Evolutionary conservation across 2,113 vertebrate genomes (phyloP).

Genomic region (Camarhynchus parvulus): DNA sequence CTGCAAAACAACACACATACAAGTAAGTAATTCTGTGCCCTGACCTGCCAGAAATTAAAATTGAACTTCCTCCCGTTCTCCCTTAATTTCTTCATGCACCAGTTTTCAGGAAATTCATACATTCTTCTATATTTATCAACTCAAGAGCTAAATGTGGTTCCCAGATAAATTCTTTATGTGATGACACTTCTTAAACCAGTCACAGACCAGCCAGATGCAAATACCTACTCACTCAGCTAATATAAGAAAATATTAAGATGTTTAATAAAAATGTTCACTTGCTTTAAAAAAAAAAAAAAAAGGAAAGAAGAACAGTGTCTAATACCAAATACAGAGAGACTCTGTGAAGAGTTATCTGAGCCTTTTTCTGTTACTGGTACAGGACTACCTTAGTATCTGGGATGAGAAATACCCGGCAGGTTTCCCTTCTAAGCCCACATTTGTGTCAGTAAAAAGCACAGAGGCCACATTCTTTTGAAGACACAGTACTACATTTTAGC

Average conservation of each 20-base stretch:
- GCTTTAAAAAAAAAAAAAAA: not conserved
- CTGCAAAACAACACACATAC: not conserved
- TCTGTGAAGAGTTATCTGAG: not conserved
- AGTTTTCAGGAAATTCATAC: not conserved
- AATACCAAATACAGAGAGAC: not conserved
- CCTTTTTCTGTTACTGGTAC: not conserved
- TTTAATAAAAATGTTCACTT: not conserved
- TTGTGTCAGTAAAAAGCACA: not conserved
- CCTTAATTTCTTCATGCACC: not conserved
- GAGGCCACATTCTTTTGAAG: not conserved
- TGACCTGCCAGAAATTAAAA: not conserved
- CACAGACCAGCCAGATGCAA: not conserved
- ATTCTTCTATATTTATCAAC: not conserved
- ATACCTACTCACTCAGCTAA: not conserved
- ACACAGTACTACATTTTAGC: not conserved
- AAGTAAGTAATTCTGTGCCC: not conserved
- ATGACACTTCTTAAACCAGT: not conserved
- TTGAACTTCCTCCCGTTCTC: not conserved
- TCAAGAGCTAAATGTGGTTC: not conserved
- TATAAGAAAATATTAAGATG: not conserved
- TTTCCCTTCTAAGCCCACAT: not conserved
- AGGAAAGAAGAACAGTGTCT: not conserved
- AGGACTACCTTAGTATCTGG: not conserved
- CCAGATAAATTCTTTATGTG: slow-evolving; percentile 8
- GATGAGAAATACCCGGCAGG: not conserved